phyloP scores from a whole-genome alignment of 2,888 invertebrate genomes.

The Rotaria macrura region DNA sequence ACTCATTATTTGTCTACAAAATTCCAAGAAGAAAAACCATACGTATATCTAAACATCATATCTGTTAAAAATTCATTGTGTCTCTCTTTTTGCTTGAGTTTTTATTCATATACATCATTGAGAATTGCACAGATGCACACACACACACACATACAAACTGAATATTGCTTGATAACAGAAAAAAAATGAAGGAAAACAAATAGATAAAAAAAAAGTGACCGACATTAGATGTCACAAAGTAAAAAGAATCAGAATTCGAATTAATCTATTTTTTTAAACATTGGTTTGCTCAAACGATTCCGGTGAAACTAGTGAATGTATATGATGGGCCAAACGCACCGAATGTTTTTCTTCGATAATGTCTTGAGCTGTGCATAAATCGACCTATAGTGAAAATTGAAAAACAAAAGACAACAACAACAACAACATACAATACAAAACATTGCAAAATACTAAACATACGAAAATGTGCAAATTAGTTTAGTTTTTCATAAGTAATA shows the following conservation, averaged over 20 bases:
- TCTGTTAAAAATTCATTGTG: background rate
- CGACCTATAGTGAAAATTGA: slow-evolving; percentile 21
- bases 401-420: background rate
- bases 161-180: background rate
- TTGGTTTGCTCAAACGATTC: background rate
- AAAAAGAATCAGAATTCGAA: background rate
- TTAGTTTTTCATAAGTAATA: background rate
- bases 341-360: slow-evolving; percentile 32
- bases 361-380: slow-evolving; percentile 32
- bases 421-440: background rate
- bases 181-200: background rate
- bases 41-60: background rate
- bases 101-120: background rate
- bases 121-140: too few relatives aligned
- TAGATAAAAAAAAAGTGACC: background rate
- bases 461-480: background rate
- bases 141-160: background rate
- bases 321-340: slow-evolving; percentile 21
- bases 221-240: background rate
- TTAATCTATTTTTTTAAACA: background rate
- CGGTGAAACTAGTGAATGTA: background rate
- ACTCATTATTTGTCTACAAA: background rate
- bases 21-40: background rate
- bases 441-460: background rate
- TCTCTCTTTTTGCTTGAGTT: too few relatives aligned